Evolutionary conservation across 64 coral and sea anemone genomes (phyloP).

Genomic region (Pachyseris speciosa): DNA sequence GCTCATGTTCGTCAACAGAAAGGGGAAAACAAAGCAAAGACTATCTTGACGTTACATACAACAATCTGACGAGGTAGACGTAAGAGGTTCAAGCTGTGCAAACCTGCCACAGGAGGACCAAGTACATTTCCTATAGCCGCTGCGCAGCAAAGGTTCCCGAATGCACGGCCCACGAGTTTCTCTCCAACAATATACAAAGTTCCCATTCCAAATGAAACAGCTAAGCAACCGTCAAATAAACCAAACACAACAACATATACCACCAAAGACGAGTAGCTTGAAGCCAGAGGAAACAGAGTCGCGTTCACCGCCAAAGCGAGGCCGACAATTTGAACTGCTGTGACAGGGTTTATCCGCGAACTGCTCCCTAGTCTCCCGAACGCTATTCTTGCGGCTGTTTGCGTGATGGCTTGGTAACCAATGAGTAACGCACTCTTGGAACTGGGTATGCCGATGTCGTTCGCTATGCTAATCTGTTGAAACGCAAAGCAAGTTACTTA

Average conservation of each 20-base stretch:
- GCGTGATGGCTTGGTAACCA: constrained; percentile 63
- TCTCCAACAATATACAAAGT: constrained; percentile 73
- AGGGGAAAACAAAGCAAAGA: too few species aligned
- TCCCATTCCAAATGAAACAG: constrained; percentile 87
- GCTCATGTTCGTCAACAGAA: too few species aligned
- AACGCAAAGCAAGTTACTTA: background rate
- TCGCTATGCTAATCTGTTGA: constrained; percentile 55
- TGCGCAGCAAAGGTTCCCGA: constrained; percentile 75
- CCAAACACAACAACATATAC: constrained; percentile 72
- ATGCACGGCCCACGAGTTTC: constrained; percentile 67
- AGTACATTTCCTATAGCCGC: constrained; percentile 55
- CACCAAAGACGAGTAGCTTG: constrained; percentile 29
- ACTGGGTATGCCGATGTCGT: constrained; percentile 46
- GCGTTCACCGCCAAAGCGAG: constrained; percentile 46
- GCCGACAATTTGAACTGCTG: constrained; percentile 36
- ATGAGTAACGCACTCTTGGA: constrained; percentile 53
- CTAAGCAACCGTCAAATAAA: constrained; percentile 77
- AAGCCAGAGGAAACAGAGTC: constrained; percentile 48
- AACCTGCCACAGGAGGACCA: constrained; percentile 80
- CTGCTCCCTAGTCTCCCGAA: constrained; percentile 40
- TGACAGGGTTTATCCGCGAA: background rate
- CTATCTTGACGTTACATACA: too few species aligned
- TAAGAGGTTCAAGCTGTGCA: background rate
- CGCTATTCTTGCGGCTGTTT: constrained; percentile 24
- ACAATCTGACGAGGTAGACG: too few species aligned